Evolutionary conservation across 2,113 vertebrate genomes (phyloP), one percentile per base, ranked within the genome.

Genomic region (Glaucomys volans): DNA sequence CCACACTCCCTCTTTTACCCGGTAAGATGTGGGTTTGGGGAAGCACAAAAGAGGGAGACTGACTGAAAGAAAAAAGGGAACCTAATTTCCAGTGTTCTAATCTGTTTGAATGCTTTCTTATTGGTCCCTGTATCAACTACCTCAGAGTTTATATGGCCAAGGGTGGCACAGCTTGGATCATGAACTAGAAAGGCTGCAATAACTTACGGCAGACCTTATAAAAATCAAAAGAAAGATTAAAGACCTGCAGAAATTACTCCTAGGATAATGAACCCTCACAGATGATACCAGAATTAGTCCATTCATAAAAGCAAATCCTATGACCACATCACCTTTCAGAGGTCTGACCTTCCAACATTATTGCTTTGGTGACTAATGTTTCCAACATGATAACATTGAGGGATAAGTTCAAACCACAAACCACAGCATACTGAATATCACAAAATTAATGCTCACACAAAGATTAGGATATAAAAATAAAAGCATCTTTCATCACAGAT

Each of bases 1-100:
- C 0, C 11, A 76, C 8, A 20, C n/a, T 13, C 2, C 0, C 6
- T 28, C 4, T 8, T 1, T 59, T 20, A 20, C n/a, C 28, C 16
- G 22, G 3, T 20, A 54, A 11, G 30, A 47, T 2, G 16, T 30
- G 0, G 14, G 2, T 42, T 42, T 9, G 8, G 24, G 35, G 40
- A 44, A 26, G 3, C n/a, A 28, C 10, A 13, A 37, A 42, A 42
- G 22, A 74, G 11, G 24, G 40, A 74, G 40, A 5, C 22, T 59
- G 20, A 8, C 22, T 59, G 57, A 59, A 59, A 37, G 30, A 83
- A n/a, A 18, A 35, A 32, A 44, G 13, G 28, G 17, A 24, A 17
- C 1, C 37, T 54, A 30, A 17, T 90, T 12, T 76, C 12, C 12
- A 72, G 35, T 24, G 3, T 64, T 42, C 8, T 66, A 8, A 52